Conservation (phyloP, 2,113 vertebrate species). For the Oncorhynchus keta region DNA sequence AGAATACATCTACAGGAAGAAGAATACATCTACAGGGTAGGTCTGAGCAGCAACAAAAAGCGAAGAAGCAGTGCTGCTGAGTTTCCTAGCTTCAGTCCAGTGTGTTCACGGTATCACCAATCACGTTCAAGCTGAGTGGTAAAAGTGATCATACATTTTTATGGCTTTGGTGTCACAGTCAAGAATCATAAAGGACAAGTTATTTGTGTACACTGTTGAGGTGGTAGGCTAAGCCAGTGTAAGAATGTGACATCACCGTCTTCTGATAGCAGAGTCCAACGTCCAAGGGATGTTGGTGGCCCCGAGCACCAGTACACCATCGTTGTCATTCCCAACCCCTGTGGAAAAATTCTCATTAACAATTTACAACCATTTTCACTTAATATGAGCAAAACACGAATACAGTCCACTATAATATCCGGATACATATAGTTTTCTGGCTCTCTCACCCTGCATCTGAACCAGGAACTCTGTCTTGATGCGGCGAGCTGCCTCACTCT, state of each 20-base stretch:
- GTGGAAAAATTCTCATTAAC: constrained; percentile 1
- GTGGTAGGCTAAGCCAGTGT: not conserved
- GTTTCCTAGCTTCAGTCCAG: no score
- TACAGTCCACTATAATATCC: not conserved
- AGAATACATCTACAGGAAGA: not conserved
- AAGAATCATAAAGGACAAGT: not conserved
- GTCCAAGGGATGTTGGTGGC: constrained; percentile 99
- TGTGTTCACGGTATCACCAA: not conserved
- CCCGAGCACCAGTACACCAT: constrained; percentile 94
- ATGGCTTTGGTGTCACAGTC: not conserved
- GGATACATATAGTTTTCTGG: not conserved
- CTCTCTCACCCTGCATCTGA: constrained; percentile 91
- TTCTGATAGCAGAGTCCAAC: constrained; percentile 95
- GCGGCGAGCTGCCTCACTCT: constrained; percentile 93
- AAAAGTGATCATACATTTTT: not conserved
- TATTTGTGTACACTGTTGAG: not conserved
- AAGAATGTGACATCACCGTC: constrained; percentile 76
- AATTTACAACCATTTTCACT: not conserved
- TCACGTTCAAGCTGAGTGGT: not conserved
- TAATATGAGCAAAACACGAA: not conserved
- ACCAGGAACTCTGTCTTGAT: constrained; percentile 98
- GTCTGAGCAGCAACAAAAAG: no score
- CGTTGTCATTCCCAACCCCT: constrained; percentile 96
- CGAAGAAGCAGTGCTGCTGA: no score
- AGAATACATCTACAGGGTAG: no score